Conservation (phyloP, 2,797 vertebrate genomes). For the Danio kyathit region DNA sequence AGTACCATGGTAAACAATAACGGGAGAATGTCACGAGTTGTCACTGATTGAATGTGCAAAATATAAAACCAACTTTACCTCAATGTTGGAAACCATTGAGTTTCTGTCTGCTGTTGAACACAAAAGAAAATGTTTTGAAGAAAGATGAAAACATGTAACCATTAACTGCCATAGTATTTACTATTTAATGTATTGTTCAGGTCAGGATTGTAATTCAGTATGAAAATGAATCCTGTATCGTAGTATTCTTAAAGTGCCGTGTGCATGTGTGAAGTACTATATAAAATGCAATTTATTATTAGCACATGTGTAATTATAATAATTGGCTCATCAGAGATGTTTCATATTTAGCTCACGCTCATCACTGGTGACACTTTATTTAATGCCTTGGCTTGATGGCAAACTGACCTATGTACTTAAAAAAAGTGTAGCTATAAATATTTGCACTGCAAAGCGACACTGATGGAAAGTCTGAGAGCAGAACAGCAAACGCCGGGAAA, state of each 20-base stretch:
- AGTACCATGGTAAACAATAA: too few species aligned
- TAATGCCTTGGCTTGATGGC: neutral
- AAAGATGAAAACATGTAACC: too few species aligned
- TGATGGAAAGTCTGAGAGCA: neutral
- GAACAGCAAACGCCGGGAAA: neutral
- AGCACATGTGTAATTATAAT: neutral
- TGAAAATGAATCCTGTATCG: too few species aligned
- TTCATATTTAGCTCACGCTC: neutral
- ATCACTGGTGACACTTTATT: neutral
- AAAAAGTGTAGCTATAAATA: conserved; percentile 8
- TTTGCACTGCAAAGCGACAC: conserved; percentile 8
- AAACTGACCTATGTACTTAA: neutral
- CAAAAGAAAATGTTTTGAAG: too few species aligned
- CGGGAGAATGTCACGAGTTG: too few species aligned
- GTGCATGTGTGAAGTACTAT: neutral
- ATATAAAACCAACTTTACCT: too few species aligned
- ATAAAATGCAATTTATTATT: neutral
- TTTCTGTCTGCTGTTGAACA: too few species aligned
- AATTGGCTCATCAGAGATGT: neutral
- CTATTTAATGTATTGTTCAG: too few species aligned
- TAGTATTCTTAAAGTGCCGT: neutral
- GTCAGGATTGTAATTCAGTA: too few species aligned
- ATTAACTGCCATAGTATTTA: too few species aligned
- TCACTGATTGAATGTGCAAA: too few species aligned
- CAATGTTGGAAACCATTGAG: too few species aligned